Evolutionary conservation across 1,140 invertebrate species (phyloP).

Genomic region (Drosophila cardini): DNA sequence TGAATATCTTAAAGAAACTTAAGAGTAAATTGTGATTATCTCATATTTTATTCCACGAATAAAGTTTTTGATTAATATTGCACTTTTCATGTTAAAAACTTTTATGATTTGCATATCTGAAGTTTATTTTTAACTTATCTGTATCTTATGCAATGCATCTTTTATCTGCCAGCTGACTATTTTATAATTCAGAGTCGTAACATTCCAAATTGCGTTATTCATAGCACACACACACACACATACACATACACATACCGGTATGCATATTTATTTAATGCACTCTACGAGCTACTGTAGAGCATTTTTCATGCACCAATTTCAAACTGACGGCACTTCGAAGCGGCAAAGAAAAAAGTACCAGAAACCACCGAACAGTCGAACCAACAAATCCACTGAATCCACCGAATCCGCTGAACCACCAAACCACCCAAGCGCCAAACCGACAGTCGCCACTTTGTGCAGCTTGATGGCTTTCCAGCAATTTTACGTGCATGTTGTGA

Average conservation of each 20-base stretch:
- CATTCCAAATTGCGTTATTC: conserved; percentile 43
- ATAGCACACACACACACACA: conserved; percentile 23
- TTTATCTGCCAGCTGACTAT: conserved; percentile 8
- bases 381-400: not conserved
- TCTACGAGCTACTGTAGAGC: conserved; percentile 30
- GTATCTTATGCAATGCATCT: conserved; percentile 2
- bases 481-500: conserved; percentile 29
- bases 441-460: not conserved
- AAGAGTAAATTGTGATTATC: too few relatives aligned
- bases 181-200: conserved; percentile 14
- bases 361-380: too few relatives aligned
- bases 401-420: not conserved
- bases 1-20: too few relatives aligned
- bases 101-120: conserved; percentile 8
- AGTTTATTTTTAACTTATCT: conserved; percentile 20
- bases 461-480: conserved; percentile 25
- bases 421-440: not conserved
- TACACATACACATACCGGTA: conserved; percentile 20
- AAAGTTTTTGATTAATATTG: too few relatives aligned
- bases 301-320: conserved; percentile 47
- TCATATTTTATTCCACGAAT: too few relatives aligned
- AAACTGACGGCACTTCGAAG: conserved; percentile 8
- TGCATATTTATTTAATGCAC: conserved; percentile 47
- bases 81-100: not conserved
- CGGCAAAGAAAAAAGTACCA: not conserved